Percentiles rank a stretch among this genome's conserved stretches.
Conservation (phyloP, 2,797 vertebrate genomes). For the Pogoniulus pusillus region DNA sequence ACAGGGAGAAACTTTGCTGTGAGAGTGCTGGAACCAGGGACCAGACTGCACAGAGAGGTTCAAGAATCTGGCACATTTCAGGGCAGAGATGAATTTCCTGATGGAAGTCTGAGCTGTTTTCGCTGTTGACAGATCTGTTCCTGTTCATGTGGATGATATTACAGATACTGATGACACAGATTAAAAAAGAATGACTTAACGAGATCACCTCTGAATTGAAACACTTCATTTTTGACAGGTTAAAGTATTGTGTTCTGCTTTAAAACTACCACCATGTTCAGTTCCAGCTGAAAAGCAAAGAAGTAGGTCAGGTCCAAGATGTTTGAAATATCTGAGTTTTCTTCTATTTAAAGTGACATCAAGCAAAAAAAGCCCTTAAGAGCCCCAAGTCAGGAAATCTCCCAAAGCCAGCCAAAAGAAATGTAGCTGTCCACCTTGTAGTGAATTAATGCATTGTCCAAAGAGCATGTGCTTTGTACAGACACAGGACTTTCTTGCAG, state of each 20-base stretch:
- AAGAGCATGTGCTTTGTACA: neutral
- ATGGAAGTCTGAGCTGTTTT: neutral
- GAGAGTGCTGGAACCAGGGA: too few species aligned
- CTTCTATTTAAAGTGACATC: neutral
- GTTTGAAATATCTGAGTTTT: neutral
- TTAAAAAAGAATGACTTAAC: neutral
- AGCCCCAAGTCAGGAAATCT: neutral
- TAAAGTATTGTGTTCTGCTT: neutral
- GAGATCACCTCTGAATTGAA: neutral
- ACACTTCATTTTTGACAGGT: neutral
- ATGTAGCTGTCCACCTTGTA: neutral
- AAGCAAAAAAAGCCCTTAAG: neutral
- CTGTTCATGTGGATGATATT: neutral
- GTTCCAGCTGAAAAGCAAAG: neutral
- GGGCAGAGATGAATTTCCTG: neutral
- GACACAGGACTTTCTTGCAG: neutral
- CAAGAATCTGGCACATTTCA: neutral
- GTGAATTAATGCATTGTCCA: constrained; percentile 13
- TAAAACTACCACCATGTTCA: neutral
- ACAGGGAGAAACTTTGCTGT: too few species aligned
- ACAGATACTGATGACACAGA: neutral
- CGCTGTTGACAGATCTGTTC: neutral
- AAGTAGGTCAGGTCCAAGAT: neutral
- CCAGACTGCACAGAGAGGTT: too few species aligned
- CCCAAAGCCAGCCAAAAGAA: neutral